Evolutionary conservation across 1,140 invertebrate genomes (phyloP), one percentile per base, ranked within the genome.

Genomic region (Drosophila athabasca): DNA sequence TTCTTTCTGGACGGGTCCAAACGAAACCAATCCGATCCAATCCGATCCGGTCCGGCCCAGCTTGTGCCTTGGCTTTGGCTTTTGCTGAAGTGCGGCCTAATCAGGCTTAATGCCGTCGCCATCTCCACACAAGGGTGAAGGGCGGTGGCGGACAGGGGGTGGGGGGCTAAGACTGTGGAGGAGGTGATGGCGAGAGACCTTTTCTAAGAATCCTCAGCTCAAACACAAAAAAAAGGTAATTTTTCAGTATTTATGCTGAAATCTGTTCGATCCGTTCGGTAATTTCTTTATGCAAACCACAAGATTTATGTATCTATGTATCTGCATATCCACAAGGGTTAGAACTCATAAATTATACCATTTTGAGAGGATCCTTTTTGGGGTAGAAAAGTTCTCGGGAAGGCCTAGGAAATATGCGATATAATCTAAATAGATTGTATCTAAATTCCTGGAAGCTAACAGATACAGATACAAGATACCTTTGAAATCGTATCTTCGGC

Each of bases 91-190:
- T 13, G 35, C 35, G 11, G 76, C 74, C 78, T 85, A 85, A 85
- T 85, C 82, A 79, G 82, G 83, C 82, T 85, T 85, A 85, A 85
- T 82, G 83, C 82, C 82, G 70, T 75, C 55, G 76, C 58, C 76
- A 70, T 70, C 67, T 69, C 45, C 17, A 8, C 17, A 19, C 17
- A 0, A 15, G 3, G 22, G 55, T 15, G 44, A 8, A 13, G 2
- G 26, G 17, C 0, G 6, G 26, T 19, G 17, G 17, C 17, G 17
- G 2, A 17, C 5, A 9, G 60, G 13, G n/a, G 11, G 7, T 17
- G 29, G 11, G 7, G 24, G 29, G 26, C 15, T 22, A 19, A 17
- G 35, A 31, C 11, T 55, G 51, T 24, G 19, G 24, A 43, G 15
- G 11, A 3, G 22, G 22, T 41, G 31, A 13, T 39, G 35, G 11